Evolutionary conservation across 2,888 invertebrate species (phyloP).

Genomic region (Panopea generosa): DNA sequence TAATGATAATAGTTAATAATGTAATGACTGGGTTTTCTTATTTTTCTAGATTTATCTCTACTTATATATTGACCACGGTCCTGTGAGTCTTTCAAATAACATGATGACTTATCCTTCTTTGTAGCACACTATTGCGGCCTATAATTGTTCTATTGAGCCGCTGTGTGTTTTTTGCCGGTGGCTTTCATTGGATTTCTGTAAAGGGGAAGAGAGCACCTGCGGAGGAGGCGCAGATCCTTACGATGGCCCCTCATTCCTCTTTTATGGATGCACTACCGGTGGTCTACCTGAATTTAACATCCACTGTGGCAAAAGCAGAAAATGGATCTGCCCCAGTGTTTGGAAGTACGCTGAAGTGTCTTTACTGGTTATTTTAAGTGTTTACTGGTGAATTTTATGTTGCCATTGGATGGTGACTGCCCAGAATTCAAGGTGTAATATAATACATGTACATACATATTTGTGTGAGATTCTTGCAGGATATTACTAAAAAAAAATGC

Average conservation of each 20-base stretch:
- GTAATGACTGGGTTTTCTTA: too few species aligned
- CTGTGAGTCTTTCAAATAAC: too few species aligned
- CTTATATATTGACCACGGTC: too few species aligned
- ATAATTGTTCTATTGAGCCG: conserved; percentile 78
- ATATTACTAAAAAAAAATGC: too few species aligned
- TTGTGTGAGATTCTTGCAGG: too few species aligned
- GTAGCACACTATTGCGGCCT: conserved; percentile 73
- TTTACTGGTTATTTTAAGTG: background rate
- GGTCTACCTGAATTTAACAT: conserved; percentile 93
- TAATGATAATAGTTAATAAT: too few species aligned
- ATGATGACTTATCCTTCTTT: too few species aligned
- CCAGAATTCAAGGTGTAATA: too few species aligned
- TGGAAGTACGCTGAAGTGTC: conserved; percentile 91
- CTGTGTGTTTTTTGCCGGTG: conserved; percentile 90
- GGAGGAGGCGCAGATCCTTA: conserved; percentile 93
- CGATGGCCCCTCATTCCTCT: conserved; percentile 95
- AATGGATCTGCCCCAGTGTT: conserved; percentile 93
- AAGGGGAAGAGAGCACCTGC: conserved; percentile 91
- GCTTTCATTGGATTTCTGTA: conserved; percentile 92
- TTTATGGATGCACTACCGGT: conserved; percentile 95
- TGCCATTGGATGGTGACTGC: too few species aligned
- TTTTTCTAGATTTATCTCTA: too few species aligned
- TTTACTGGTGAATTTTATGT: too few species aligned
- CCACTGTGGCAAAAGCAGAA: conserved; percentile 95
- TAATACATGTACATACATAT: too few species aligned